Conservation (phyloP, 2,888 invertebrate genomes). For the Caenorhabditis sinica region DNA sequence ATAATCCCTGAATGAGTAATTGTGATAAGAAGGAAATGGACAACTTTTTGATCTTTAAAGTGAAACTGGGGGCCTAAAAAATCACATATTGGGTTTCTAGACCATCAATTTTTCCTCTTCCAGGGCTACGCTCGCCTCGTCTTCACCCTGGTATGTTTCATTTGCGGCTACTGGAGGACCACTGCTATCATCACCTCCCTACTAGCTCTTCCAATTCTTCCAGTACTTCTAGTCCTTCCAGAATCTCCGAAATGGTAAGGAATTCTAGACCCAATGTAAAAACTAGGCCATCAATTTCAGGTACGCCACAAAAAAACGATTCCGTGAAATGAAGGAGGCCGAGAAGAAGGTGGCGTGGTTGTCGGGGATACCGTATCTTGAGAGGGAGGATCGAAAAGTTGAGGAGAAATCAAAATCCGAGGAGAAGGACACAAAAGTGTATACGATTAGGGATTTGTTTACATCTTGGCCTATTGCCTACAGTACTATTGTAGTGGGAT, state of each 20-base stretch:
- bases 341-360: slow-evolving; percentile 56
- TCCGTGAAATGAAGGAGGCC: slow-evolving; percentile 59
- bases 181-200: slow-evolving; percentile 68
- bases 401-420: not conserved
- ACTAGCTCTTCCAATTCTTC: slow-evolving; percentile 63
- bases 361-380: slow-evolving; percentile 34
- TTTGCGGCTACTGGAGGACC: slow-evolving; percentile 69
- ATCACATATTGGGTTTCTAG: not conserved
- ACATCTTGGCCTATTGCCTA: slow-evolving; percentile 62
- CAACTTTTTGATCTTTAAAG: too few species aligned
- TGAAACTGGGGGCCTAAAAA: not conserved
- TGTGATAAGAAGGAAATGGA: too few species aligned
- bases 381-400: not conserved
- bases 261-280: not conserved
- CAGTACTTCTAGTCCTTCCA: slow-evolving; percentile 65
- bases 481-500: slow-evolving; percentile 66
- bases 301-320: slow-evolving; percentile 54
- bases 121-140: slow-evolving; percentile 74
- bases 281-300: slow-evolving; percentile 10
- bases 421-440: slow-evolving; percentile 61
- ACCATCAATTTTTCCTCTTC: not conserved
- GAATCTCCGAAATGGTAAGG: slow-evolving; percentile 72
- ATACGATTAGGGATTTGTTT: slow-evolving; percentile 71
- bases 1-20: too few species aligned
- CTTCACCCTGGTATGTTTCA: slow-evolving; percentile 72